Conservation (phyloP, 2,888 invertebrate genomes). For the Melanchra persicariae region DNA sequence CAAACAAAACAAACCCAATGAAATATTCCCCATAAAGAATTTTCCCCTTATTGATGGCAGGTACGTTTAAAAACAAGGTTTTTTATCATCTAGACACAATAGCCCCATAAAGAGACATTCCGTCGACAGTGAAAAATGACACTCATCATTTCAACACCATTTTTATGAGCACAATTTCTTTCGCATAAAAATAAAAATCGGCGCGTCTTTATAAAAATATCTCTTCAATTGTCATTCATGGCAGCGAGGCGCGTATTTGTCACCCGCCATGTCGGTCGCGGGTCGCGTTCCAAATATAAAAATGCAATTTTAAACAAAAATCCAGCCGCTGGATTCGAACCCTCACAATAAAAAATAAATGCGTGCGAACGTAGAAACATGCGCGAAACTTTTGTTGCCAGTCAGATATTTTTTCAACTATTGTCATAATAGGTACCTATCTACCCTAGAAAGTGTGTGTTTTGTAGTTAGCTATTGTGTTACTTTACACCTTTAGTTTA, state of each 20-base stretch:
- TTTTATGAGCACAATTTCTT: slow-evolving; percentile 90
- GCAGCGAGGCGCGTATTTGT: slow-evolving; percentile 89
- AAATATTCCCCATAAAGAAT: slow-evolving; percentile 48
- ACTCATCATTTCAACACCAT: slow-evolving; percentile 89
- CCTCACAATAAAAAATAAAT: slow-evolving; percentile 88
- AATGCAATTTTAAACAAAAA: slow-evolving; percentile 91
- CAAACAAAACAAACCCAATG: slow-evolving; percentile 45
- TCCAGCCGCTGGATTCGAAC: slow-evolving; percentile 82
- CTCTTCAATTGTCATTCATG: slow-evolving; percentile 91
- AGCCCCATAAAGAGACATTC: slow-evolving; percentile 86
- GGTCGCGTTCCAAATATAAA: slow-evolving; percentile 90
- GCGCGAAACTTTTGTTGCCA: slow-evolving; percentile 72
- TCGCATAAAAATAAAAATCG: slow-evolving; percentile 89
- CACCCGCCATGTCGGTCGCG: slow-evolving; percentile 86
- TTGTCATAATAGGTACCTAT: slow-evolving; percentile 45
- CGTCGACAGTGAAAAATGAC: slow-evolving; percentile 89
- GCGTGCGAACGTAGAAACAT: slow-evolving; percentile 81
- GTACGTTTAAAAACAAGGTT: slow-evolving; percentile 71
- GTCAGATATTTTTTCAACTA: slow-evolving; percentile 68
- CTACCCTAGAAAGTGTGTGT: background rate
- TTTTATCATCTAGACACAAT: slow-evolving; percentile 84
- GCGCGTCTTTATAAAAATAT: slow-evolving; percentile 89
- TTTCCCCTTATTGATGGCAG: slow-evolving; percentile 60
- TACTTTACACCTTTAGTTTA: too few relatives aligned
- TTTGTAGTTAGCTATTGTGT: background rate